Evolutionary conservation across 37 sponge, comb jelly and placozoan species (phyloP).

Genomic region (Crambe crambe): DNA sequence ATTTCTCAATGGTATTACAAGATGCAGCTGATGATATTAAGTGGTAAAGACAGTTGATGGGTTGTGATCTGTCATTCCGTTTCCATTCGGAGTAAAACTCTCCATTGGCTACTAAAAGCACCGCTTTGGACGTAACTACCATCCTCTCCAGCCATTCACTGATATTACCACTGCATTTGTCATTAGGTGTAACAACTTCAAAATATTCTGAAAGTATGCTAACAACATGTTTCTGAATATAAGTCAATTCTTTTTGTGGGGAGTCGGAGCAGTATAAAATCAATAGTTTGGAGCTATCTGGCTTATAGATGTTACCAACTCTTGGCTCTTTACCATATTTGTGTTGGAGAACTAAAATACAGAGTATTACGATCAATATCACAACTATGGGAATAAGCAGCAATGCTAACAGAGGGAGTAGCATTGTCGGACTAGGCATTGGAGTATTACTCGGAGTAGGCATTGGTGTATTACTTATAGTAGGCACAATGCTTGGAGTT

Average conservation of each 20-base stretch:
- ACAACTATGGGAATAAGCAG: no score
- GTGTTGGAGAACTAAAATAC: background rate
- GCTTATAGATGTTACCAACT: background rate
- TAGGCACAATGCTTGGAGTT: no score
- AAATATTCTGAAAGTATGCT: background rate
- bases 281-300: background rate
- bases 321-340: background rate
- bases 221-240: slow-evolving; percentile 7
- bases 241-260: background rate
- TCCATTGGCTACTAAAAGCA: slow-evolving; percentile 12
- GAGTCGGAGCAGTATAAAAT: slow-evolving; percentile 5
- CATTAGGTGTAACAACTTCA: background rate
- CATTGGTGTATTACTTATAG: no score
- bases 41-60: background rate
- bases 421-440: no score
- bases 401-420: no score
- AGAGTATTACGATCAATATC: background rate
- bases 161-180: slow-evolving; percentile 1
- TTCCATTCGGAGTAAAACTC: slow-evolving; percentile 29
- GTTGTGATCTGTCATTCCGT: background rate
- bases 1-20: background rate
- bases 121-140: background rate
- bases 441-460: no score
- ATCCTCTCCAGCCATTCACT: background rate
- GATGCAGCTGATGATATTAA: background rate